Base-by-base conservation (phyloP, 64 coral and sea anemone species). In the Astreopora myriophthalma region DNA sequence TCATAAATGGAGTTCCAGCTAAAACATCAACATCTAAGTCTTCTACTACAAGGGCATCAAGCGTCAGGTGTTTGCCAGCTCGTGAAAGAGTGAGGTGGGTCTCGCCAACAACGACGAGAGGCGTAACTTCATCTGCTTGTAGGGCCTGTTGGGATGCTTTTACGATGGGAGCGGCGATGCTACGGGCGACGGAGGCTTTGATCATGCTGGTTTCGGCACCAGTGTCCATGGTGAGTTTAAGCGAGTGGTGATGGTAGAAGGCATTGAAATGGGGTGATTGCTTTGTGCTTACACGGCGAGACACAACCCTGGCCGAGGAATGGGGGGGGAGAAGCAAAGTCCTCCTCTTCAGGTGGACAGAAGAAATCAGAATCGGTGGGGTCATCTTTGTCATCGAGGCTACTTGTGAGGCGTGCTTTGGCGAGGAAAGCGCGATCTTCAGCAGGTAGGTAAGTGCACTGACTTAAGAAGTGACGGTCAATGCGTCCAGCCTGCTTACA, bases 381-480 rank as follows among this genome's bases (percentile, higher is more conserved):
- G 3, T 84, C 79, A 34, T 19, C 79, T 9, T 79, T 20, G 22
- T 84, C 79, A 17, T 66, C 52, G 19, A 84, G 32, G 26, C 11
- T 34, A 29, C 48, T 64, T n/a, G 29, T 65, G 20, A 61, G 57
- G 19, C 58, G 25, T 30, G 48, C 57, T 63, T 84, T 84, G 33
- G 48, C 22, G 25, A 84, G 31, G 32, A 57, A 64, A 4, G 32
- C 11, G 48, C 79, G 51, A 19, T 85, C 80, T 24, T 85, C 51
- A 25, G 48, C 34, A 37, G 80, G 60, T 19, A 85, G 80, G 58
- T 85, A 85, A 14, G 60, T 34, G 37, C 83, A 86, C 24, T 86
- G 44, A 28, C 63, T 85, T 31, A 83, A 58, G 16, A 63, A 83
- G 49, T 83, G 79, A 30, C 33, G 32, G 29, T 85, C 58, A 8